phyloP scores from a whole-genome alignment of 37 sponge, comb jelly and placozoan species.

The Chondrilla cf. caribensis region DNA sequence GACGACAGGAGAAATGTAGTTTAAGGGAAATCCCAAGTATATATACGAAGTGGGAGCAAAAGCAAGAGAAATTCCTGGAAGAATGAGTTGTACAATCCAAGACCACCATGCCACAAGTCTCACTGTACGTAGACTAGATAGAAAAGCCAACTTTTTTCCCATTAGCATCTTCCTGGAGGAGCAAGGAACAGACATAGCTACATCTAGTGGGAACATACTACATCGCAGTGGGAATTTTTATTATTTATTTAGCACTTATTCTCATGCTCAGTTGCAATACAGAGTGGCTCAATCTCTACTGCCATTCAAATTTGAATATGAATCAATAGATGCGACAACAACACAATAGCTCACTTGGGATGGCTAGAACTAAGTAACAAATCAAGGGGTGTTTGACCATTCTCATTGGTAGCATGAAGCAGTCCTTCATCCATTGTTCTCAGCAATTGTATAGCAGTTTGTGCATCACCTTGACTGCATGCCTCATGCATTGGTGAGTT shows the following conservation, averaged over 20 bases:
- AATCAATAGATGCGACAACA: too few relatives aligned
- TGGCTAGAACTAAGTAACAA: not conserved
- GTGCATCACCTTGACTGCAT: slow-evolving; percentile 36
- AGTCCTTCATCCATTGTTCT: not conserved
- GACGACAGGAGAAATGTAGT: slow-evolving; percentile 24
- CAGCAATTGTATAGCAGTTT: not conserved
- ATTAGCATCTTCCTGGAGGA: not conserved
- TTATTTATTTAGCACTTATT: too few relatives aligned
- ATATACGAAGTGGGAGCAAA: slow-evolving; percentile 9
- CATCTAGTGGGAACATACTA: too few relatives aligned
- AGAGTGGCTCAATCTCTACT: too few relatives aligned
- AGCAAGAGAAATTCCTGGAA: slow-evolving; percentile 28
- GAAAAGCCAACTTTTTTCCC: not conserved
- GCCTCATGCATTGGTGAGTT: slow-evolving; percentile 50
- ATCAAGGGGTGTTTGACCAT: slow-evolving; percentile 4
- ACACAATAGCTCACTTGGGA: not conserved
- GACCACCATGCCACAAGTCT: not conserved
- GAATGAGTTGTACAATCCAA: slow-evolving; percentile 26
- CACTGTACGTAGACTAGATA: not conserved
- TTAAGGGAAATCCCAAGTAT: slow-evolving; percentile 18
- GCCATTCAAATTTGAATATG: too few relatives aligned
- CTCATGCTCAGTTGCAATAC: too few relatives aligned
- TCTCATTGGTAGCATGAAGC: not conserved
- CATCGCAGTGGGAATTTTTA: too few relatives aligned
- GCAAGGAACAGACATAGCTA: too few relatives aligned